phyloP scores from a whole-genome alignment of 2,797 vertebrate genomes.

The Glossophaga mutica region DNA sequence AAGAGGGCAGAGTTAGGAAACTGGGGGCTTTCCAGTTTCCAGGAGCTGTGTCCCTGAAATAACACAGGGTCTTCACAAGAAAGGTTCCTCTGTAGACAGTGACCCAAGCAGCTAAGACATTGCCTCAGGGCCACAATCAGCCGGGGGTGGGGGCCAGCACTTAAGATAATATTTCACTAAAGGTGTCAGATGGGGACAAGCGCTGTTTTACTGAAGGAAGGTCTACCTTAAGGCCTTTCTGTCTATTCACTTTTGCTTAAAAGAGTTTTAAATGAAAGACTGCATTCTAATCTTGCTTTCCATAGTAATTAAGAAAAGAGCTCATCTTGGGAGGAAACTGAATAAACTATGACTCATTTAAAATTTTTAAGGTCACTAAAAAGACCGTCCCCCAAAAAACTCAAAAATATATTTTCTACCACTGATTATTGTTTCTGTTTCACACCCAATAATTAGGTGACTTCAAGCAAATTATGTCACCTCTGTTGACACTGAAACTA shows the following conservation, averaged over 20 bases:
- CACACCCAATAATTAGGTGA: not conserved
- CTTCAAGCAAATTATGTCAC: not conserved
- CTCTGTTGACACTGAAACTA: not conserved
- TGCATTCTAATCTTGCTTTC: not conserved
- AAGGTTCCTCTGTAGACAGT: not conserved
- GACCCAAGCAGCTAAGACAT: not conserved
- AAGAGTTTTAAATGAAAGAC: not conserved
- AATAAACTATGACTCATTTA: not conserved
- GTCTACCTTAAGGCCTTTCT: not conserved
- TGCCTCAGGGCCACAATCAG: not conserved
- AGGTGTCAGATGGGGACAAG: not conserved
- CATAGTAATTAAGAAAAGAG: not conserved
- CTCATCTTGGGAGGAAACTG: not conserved
- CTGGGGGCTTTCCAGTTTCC: not conserved
- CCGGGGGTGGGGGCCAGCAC: no score
- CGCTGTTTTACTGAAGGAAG: not conserved
- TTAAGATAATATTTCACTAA: not conserved
- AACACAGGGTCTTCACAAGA: not conserved
- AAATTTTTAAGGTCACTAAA: not conserved
- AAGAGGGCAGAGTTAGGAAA: not conserved
- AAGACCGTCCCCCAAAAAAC: not conserved
- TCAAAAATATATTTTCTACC: not conserved
- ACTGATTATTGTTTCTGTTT: not conserved
- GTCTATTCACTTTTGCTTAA: conserved; percentile 6
- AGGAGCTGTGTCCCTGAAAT: not conserved